Conservation (phyloP, 2,888 invertebrate genomes). For the Caenorhabditis wallacei region DNA sequence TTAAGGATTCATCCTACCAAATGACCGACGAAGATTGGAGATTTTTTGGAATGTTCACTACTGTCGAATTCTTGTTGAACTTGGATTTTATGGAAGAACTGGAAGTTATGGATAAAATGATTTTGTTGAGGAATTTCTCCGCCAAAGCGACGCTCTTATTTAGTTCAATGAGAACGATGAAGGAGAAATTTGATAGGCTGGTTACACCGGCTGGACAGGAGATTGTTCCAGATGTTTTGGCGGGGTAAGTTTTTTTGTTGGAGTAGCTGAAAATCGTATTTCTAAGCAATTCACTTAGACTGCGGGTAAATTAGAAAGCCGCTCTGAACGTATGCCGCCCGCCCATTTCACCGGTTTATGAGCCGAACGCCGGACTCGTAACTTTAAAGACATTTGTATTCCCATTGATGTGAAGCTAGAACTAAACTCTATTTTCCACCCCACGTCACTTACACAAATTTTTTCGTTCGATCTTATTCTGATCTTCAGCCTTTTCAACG, state of each 20-base stretch:
- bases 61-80: constrained; percentile 10
- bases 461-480: background rate
- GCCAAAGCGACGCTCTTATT: constrained; percentile 28
- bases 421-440: too few relatives aligned
- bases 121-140: constrained; percentile 7
- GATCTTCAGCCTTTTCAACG: constrained; percentile 18
- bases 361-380: too few relatives aligned
- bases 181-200: background rate
- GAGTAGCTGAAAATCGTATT: too few relatives aligned
- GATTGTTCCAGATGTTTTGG: constrained; percentile 12
- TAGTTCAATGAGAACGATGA: background rate
- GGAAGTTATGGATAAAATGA: background rate
- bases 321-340: too few relatives aligned
- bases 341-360: too few relatives aligned
- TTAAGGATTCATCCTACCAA: background rate
- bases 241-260: background rate
- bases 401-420: too few relatives aligned
- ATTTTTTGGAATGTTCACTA: constrained; percentile 20
- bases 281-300: too few relatives aligned
- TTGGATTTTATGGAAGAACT: constrained; percentile 26
- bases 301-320: too few relatives aligned
- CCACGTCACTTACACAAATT: background rate
- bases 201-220: constrained; percentile 17
- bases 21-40: constrained; percentile 18
- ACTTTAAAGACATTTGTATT: too few relatives aligned